Evolutionary conservation across 37 sponge, comb jelly and placozoan genomes (phyloP).

Genomic region (Cliona cf. orientalis): DNA sequence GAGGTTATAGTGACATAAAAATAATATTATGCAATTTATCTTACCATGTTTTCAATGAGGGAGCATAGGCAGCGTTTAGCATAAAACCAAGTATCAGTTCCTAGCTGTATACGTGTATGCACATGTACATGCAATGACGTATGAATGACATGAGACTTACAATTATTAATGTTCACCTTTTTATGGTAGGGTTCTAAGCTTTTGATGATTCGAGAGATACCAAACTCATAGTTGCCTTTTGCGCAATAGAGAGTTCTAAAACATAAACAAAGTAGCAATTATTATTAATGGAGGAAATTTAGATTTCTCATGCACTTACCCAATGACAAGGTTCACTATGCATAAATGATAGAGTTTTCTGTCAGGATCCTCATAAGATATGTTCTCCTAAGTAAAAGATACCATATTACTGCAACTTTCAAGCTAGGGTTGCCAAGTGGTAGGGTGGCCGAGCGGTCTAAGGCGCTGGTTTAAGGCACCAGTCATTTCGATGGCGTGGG

Average conservation of each 20-base stretch:
- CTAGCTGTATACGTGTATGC: slow-evolving; percentile 57
- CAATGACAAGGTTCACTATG: slow-evolving; percentile 98
- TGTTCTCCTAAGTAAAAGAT: slow-evolving; percentile 72
- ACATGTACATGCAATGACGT: background rate
- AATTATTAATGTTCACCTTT: slow-evolving; percentile 70
- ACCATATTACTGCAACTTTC: slow-evolving; percentile 1
- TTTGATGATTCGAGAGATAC: slow-evolving; percentile 92
- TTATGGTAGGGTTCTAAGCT: slow-evolving; percentile 97
- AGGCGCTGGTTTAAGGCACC: no score
- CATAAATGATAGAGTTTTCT: slow-evolving; percentile 95
- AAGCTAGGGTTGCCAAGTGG: background rate
- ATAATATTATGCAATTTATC: background rate
- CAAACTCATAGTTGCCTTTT: slow-evolving; percentile 99
- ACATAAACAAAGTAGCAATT: background rate
- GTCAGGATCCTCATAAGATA: slow-evolving; percentile 95
- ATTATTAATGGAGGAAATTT: background rate
- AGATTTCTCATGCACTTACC: no score
- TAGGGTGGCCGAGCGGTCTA: no score
- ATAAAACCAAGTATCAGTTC: slow-evolving; percentile 99
- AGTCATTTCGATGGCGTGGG: no score
- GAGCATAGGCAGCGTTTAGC: slow-evolving; percentile 94
- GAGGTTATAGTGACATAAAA: background rate
- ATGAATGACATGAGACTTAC: background rate
- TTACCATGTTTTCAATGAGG: slow-evolving; percentile 94
- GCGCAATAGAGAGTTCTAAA: slow-evolving; percentile 92